Base-by-base conservation (phyloP, 2,113 vertebrate species). In the Pluvialis apricaria region DNA sequence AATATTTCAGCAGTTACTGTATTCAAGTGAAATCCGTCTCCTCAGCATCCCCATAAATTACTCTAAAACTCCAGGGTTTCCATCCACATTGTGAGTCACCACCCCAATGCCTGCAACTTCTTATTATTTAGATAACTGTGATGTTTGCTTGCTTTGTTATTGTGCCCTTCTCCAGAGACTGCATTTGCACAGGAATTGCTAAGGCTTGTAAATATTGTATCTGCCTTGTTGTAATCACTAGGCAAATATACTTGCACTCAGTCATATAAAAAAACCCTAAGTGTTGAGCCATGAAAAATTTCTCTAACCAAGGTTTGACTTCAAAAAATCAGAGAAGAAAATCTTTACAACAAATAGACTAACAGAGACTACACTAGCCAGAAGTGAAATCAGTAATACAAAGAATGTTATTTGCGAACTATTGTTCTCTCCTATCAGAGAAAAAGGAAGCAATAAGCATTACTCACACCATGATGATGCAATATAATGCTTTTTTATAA, bases 191-290 rank as follows among this genome's bases (percentile, higher is more conserved):
- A 96, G 88, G 93, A 98, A 93, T 96, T 96, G 84, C 90, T 86
- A 96, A 17, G 19, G 62, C 87, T 95, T 97, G 96, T 97, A 97
- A 97, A 98, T 97, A 98, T 88, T 97, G 94, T 95, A 96, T 96
- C 94, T 97, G 86, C 91, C 92, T 95, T 88, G 88, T 78, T 96
- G 82, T 94, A 97, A 98, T 96, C 80, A 96, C 95, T 92, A 80
- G 92, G 25, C 86, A 97, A 97, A 97, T 90, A 98, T 12, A 93
- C 81, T 91, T 90, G 75, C 82, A 94, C 83, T 95, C 90, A 75
- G 54, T 86, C 79, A 58, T 57, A 85, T 32, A 72, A 78, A 82
- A 95, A 34, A 96, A 57, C 5, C 6, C 62, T 31, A 86, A 95
- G 61, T 96, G 62, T 79, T 80, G 82, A 94, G 82, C 79, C 64